Evolutionary conservation across 2,797 vertebrate genomes (phyloP).

Genomic region (Lepus oiostolus): DNA sequence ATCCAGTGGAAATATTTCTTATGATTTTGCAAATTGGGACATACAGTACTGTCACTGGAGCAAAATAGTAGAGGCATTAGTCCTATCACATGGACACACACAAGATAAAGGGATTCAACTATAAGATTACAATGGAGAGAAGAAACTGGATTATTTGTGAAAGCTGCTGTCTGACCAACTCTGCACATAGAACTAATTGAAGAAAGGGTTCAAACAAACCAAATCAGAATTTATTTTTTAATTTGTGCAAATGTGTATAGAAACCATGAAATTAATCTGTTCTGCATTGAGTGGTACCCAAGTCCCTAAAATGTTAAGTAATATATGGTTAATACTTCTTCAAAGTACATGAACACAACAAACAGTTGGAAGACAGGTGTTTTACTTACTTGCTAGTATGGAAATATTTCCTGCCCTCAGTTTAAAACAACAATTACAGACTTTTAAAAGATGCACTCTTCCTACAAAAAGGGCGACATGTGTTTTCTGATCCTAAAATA

Average conservation of each 20-base stretch:
- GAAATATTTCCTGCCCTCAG: slow-evolving; percentile 60
- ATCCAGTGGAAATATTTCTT: not conserved
- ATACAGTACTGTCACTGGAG: not conserved
- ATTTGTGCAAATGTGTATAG: slow-evolving; percentile 86
- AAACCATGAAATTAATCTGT: slow-evolving; percentile 87
- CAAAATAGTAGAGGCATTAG: not conserved
- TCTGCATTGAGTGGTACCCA: slow-evolving; percentile 85
- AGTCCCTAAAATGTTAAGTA: slow-evolving; percentile 79
- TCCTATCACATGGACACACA: not conserved
- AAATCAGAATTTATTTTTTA: slow-evolving; percentile 79
- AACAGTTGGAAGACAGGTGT: slow-evolving; percentile 84
- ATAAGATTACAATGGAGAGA: not conserved
- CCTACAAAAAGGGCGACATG: slow-evolving; percentile 42
- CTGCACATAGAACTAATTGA: slow-evolving; percentile 76
- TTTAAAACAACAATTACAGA: slow-evolving; percentile 49
- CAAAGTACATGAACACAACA: slow-evolving; percentile 78
- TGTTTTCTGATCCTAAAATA: slow-evolving; percentile 53
- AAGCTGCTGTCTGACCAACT: slow-evolving; percentile 68
- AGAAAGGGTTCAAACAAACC: slow-evolving; percentile 79
- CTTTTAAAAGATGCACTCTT: slow-evolving; percentile 2
- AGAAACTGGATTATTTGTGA: slow-evolving; percentile 50
- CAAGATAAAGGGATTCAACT: not conserved
- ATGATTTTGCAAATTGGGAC: not conserved
- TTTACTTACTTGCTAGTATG: slow-evolving; percentile 67
- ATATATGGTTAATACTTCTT: slow-evolving; percentile 77